Conservation (phyloP, 2,113 vertebrate species). For the Catharus bicknelli region DNA sequence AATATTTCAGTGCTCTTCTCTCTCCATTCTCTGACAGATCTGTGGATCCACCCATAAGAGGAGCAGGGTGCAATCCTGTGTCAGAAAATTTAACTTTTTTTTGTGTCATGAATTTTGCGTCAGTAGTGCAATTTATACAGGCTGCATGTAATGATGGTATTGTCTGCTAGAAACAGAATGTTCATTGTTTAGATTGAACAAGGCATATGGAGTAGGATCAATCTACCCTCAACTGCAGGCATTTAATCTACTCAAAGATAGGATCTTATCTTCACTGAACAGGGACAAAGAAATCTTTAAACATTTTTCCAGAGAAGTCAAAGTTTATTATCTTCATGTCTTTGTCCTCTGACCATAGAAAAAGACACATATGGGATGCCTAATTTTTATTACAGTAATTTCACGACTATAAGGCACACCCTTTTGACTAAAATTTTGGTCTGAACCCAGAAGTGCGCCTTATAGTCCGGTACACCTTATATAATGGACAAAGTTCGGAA, state of each 20-base stretch:
- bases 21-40: background rate
- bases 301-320: background rate
- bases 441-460: too few relatives aligned
- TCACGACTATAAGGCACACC: too few relatives aligned
- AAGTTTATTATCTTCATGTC: background rate
- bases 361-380: background rate
- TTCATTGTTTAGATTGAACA: background rate
- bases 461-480: too few relatives aligned
- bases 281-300: background rate
- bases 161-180: background rate
- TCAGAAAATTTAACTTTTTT: background rate
- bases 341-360: background rate
- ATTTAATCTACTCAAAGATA: background rate
- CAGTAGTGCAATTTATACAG: background rate
- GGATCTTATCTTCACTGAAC: background rate
- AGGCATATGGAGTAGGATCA: background rate
- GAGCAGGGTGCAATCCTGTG: accelerated
- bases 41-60: background rate
- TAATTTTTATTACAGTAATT: background rate
- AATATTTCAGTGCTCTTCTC: background rate
- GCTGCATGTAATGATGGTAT: background rate
- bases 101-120: background rate
- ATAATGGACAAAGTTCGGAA: too few relatives aligned
- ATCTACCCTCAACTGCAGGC: background rate
- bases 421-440: too few relatives aligned